Conservation (phyloP, 2,888 invertebrate genomes). For the Drosophila setosimentum region DNA sequence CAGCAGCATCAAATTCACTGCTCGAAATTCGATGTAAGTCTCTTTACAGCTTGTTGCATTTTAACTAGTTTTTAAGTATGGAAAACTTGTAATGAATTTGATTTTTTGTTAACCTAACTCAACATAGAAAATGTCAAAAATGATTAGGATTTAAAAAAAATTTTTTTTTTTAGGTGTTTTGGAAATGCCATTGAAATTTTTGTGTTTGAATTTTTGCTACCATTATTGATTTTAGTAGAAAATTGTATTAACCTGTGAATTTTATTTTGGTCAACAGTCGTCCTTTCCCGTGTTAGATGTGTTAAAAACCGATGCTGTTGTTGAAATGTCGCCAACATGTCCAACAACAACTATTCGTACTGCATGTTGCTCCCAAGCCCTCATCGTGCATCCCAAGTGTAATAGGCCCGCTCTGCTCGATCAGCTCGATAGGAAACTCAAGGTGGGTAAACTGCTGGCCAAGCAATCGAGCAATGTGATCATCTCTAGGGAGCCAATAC, state of each 20-base stretch:
- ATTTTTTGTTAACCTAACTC: slow-evolving; percentile 7
- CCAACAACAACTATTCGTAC: slow-evolving; percentile 23
- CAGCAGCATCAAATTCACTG: slow-evolving; percentile 25
- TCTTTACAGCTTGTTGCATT: slow-evolving; percentile 26
- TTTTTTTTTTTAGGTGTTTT: slow-evolving; percentile 10
- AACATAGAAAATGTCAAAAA: slow-evolving; percentile 12
- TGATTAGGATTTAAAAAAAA: slow-evolving; percentile 9
- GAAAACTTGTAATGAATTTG: slow-evolving; percentile 17
- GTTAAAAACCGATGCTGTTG: slow-evolving; percentile 35
- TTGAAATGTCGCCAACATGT: slow-evolving; percentile 50
- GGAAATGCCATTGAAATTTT: slow-evolving; percentile 44
- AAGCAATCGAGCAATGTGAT: slow-evolving; percentile 48
- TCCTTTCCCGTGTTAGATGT: slow-evolving; percentile 36
- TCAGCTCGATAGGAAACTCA: slow-evolving; percentile 59
- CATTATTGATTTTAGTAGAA: slow-evolving; percentile 12
- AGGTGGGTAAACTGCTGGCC: slow-evolving; percentile 59
- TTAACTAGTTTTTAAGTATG: too few species aligned
- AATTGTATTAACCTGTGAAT: slow-evolving; percentile 19
- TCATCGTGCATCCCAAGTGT: slow-evolving; percentile 64
- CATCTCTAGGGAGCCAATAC: slow-evolving; percentile 68
- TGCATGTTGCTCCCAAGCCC: slow-evolving; percentile 34
- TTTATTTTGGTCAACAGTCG: slow-evolving; percentile 35
- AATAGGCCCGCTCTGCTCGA: slow-evolving; percentile 55
- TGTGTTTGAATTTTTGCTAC: slow-evolving; percentile 37
- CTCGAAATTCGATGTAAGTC: slow-evolving; percentile 35